phyloP scores from a whole-genome alignment of 2,113 vertebrate genomes.

The Clarias macrocephalus region DNA sequence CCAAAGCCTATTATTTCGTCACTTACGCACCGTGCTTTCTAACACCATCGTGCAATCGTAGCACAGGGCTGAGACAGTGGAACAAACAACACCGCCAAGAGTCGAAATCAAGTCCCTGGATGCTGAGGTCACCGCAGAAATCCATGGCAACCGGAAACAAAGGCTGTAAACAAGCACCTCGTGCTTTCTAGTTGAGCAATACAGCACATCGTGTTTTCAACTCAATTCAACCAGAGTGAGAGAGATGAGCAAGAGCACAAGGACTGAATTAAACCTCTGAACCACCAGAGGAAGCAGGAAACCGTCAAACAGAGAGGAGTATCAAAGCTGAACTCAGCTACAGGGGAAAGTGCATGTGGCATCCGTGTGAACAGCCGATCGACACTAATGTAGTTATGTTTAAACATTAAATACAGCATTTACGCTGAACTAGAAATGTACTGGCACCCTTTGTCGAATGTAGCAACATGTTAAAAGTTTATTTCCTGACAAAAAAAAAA shows the following conservation, averaged over 20 bases:
- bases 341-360: background rate
- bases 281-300: conserved; percentile 25
- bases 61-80: background rate
- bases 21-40: background rate
- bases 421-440: background rate
- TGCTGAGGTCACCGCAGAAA: conserved; percentile 55
- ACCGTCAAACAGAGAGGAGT: background rate
- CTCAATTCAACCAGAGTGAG: background rate
- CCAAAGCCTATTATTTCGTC: background rate
- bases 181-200: conserved; percentile 14
- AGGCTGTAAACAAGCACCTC: conserved; percentile 55
- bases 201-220: background rate
- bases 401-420: background rate
- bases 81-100: conserved; percentile 28
- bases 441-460: background rate
- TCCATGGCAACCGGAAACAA: conserved; percentile 57
- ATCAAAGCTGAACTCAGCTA: background rate
- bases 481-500: background rate
- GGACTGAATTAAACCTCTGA: background rate
- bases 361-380: background rate
- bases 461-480: too few relatives aligned
- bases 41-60: conserved; percentile 5
- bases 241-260: background rate
- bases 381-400: background rate
- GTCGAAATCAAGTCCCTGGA: conserved; percentile 52